Evolutionary conservation across 2,113 vertebrate species (phyloP).

Genomic region (Scartelaos histophorus): DNA sequence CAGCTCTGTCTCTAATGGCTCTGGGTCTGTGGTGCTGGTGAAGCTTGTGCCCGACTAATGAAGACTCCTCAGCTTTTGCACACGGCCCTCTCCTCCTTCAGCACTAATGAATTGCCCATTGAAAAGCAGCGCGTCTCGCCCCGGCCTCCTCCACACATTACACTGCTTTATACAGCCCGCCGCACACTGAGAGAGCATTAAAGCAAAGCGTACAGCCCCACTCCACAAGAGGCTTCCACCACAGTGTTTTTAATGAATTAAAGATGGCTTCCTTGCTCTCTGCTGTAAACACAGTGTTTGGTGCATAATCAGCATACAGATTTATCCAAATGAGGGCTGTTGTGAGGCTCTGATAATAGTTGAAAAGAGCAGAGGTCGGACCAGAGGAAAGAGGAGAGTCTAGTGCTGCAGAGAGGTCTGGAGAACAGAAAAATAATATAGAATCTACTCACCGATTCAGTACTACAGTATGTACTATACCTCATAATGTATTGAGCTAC

Average conservation of each 20-base stretch:
- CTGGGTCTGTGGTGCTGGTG: constrained; percentile 44
- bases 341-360: constrained; percentile 65
- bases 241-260: constrained; percentile 81
- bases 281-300: constrained; percentile 73
- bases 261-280: constrained; percentile 74
- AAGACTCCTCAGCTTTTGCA: constrained; percentile 72
- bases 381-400: constrained; percentile 37
- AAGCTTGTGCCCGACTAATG: constrained; percentile 66
- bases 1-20: no score
- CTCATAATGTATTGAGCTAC: no score
- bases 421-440: no score
- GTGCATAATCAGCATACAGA: constrained; percentile 73
- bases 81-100: constrained; percentile 73
- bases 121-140: constrained; percentile 58
- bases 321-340: constrained; percentile 74
- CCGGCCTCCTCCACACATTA: constrained; percentile 66
- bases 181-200: constrained; percentile 72
- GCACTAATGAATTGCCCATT: constrained; percentile 74
- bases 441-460: no score
- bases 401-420: constrained; percentile 35
- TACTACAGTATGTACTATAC: no score
- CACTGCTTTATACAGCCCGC: constrained; percentile 55
- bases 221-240: constrained; percentile 59
- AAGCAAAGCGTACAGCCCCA: constrained; percentile 63
- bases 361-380: constrained; percentile 51